Percentiles rank a stretch among this genome's conserved stretches.
Conservation (phyloP, 2,888 invertebrate genomes). For the Eulithis testata region DNA sequence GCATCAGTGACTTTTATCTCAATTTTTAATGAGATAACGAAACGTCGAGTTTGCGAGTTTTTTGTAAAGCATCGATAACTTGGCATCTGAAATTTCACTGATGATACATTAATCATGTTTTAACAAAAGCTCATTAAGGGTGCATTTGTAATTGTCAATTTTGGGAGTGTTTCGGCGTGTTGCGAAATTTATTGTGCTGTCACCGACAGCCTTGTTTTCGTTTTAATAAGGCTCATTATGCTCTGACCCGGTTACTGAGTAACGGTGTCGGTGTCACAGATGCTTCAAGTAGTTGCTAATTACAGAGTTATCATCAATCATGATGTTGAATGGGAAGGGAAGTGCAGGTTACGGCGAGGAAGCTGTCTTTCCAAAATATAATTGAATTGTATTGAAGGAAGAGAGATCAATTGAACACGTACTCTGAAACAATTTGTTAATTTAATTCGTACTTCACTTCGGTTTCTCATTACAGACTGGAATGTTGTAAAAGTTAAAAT, state of each 20-base stretch:
- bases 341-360: slow-evolving; percentile 36
- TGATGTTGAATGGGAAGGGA: slow-evolving; percentile 52
- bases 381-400: slow-evolving; percentile 41
- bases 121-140: slow-evolving; percentile 77
- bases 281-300: slow-evolving; percentile 67
- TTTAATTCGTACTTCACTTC: slow-evolving; percentile 27
- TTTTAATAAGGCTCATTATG: slow-evolving; percentile 55
- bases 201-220: slow-evolving; percentile 48
- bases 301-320: slow-evolving; percentile 75
- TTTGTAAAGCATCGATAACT: slow-evolving; percentile 30
- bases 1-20: slow-evolving; percentile 34
- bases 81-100: slow-evolving; percentile 57
- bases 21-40: slow-evolving; percentile 36
- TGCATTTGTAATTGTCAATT: slow-evolving; percentile 80
- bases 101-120: slow-evolving; percentile 71
- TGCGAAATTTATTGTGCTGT: slow-evolving; percentile 46
- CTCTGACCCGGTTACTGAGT: slow-evolving; percentile 42
- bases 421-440: slow-evolving; percentile 35
- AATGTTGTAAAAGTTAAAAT: not conserved
- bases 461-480: not conserved
- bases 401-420: slow-evolving; percentile 27
- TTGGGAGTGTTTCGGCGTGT: slow-evolving; percentile 57
- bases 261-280: slow-evolving; percentile 54
- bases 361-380: slow-evolving; percentile 37
- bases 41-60: slow-evolving; percentile 20